phyloP scores from a whole-genome alignment of 2,113 vertebrate species.

The Anoura caudifer region DNA sequence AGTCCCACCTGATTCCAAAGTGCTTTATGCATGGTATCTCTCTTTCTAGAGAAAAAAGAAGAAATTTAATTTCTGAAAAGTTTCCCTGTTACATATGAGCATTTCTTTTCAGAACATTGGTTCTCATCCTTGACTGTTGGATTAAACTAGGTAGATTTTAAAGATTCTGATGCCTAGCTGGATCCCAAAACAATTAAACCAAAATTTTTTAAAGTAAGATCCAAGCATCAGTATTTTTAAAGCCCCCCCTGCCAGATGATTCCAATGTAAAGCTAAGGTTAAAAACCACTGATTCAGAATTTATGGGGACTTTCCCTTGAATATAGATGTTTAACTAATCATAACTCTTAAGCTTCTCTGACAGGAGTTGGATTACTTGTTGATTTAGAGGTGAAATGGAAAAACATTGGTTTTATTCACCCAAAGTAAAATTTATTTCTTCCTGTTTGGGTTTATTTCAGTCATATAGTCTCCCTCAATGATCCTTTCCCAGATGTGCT shows the following conservation, averaged over 20 bases:
- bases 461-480: not conserved
- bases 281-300: conserved; percentile 14
- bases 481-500: not conserved
- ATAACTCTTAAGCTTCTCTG: not conserved
- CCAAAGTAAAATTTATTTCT: not conserved
- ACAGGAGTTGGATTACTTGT: not conserved
- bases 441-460: not conserved
- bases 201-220: conserved; percentile 19
- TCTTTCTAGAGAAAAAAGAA: conserved; percentile 38
- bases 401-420: not conserved
- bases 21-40: not conserved
- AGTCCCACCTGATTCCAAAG: not conserved
- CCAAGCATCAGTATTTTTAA: not conserved
- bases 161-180: not conserved
- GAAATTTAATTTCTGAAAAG: conserved; percentile 7
- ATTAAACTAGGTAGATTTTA: not conserved
- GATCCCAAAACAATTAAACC: not conserved
- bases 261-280: not conserved
- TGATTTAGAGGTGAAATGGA: not conserved
- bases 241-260: not conserved
- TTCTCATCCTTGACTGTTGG: not conserved
- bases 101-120: conserved; percentile 30
- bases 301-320: not conserved
- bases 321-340: not conserved
- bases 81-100: not conserved